Base-by-base conservation (phyloP, 2,888 invertebrate genomes). In the Epinotia brunnichana region DNA sequence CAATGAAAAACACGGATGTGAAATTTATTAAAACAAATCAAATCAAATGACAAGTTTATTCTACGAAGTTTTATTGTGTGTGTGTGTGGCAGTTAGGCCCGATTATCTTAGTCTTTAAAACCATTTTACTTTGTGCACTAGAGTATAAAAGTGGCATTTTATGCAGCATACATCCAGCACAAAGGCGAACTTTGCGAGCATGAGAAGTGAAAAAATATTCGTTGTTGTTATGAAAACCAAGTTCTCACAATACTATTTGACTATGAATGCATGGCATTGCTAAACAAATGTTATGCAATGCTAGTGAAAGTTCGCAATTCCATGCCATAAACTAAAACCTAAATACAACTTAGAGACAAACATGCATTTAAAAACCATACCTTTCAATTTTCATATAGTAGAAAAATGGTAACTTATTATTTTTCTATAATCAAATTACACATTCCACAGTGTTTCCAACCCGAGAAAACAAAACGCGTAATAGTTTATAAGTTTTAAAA, bases 231-330 rank as follows among this genome's bases (percentile, higher is more conserved):
- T 57, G 15, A n/a, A n/a, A n/a, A 4, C 5, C n/a, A 48, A 5
- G 15, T n/a, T 2, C n/a, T 48, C 13, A n/a, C 7, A 1, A 13
- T 44, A 48, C n/a, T 48, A n/a, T 48, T 48, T 48, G 48, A 39
- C 17, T 35, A 35, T n/a, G n/a, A 57, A 35, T 39, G 17, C 57
- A 29, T 24, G n/a, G 39, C 39, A 59, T 39, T 51, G 48, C 21
- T 35, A 60, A 51, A 54, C 62, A 62, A 29, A 62, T 15, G 54
- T 69, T 69, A 62, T 54, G 69, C 54, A 56, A 69, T 44, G 41
- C 44, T 11, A 69, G 69, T 62, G 69, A 70, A 70, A 70, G 69
- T 70, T 53, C 35, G 13, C n/a, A 48, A 48, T n/a, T 5, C 48
- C 4, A n/a, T 5, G 48, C 48, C 48, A 48, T 48, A 48, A 48